Conservation (phyloP, 2,797 vertebrate species). For the Trematomus bernacchii region DNA sequence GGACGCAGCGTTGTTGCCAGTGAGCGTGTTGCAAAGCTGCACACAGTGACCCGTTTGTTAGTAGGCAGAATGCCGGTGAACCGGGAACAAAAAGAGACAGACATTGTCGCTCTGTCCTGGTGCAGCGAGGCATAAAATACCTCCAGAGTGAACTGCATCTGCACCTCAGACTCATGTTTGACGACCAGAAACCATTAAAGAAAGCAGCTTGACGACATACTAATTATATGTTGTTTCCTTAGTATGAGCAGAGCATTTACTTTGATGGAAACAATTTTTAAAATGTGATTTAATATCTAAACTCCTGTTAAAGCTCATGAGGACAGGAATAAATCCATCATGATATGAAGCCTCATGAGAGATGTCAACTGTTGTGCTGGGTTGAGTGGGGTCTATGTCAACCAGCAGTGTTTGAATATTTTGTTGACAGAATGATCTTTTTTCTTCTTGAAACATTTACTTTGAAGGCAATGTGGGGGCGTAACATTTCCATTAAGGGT, state of each 20-base stretch:
- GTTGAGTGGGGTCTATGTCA: constrained; percentile 4
- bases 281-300: constrained; percentile 29
- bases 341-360: constrained; percentile 15
- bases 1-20: constrained; percentile 62
- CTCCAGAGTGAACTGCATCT: constrained; percentile 55
- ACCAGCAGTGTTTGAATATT: background rate
- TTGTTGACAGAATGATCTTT: background rate
- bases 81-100: constrained; percentile 72
- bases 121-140: constrained; percentile 78
- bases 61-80: constrained; percentile 64
- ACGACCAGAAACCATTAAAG: constrained; percentile 37
- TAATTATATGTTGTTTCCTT: constrained; percentile 38
- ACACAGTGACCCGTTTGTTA: constrained; percentile 75
- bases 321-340: constrained; percentile 37
- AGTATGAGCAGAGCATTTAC: constrained; percentile 16
- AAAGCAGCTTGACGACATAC: constrained; percentile 30
- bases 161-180: constrained; percentile 53
- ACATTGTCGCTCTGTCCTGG: constrained; percentile 79
- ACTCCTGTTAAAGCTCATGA: constrained; percentile 15
- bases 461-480: background rate
- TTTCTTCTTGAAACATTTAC: too few relatives aligned
- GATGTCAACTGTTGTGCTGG: constrained; percentile 15
- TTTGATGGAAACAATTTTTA: constrained; percentile 49
- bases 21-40: constrained; percentile 57
- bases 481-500: background rate